Conservation (phyloP, 2,113 vertebrate species). For the Monopterus albus region DNA sequence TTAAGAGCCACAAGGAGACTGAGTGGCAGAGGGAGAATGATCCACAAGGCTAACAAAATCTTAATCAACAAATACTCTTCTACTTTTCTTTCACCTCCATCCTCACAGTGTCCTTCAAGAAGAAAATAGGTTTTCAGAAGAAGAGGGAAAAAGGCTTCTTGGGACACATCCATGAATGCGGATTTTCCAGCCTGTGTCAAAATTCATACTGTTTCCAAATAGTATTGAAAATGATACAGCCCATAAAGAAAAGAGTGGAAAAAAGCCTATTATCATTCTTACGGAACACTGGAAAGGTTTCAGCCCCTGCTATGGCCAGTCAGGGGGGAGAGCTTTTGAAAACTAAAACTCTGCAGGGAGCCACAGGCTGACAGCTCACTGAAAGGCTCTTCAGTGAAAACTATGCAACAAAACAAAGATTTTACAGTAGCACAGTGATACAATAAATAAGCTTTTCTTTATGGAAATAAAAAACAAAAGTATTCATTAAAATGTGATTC, state of each 20-base stretch:
- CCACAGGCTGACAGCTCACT: neutral
- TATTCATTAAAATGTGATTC: conserved; percentile 21
- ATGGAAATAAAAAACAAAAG: conserved; percentile 3
- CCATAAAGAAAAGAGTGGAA: conserved; percentile 36
- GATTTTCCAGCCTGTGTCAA: conserved; percentile 40
- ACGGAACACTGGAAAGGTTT: conserved; percentile 32
- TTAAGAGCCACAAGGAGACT: neutral
- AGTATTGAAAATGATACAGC: conserved; percentile 31
- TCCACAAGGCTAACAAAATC: neutral
- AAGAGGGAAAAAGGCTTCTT: conserved; percentile 5
- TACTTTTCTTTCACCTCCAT: conserved; percentile 9
- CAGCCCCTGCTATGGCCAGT: conserved; percentile 41
- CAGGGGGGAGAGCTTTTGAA: conserved; percentile 19
- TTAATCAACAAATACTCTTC: neutral
- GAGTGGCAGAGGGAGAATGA: neutral
- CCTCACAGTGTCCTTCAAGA: conserved; percentile 6
- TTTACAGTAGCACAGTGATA: conserved; percentile 30
- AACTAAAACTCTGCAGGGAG: conserved; percentile 42
- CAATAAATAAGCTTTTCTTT: conserved; percentile 1
- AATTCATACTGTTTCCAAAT: conserved; percentile 35
- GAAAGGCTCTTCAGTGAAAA: conserved; percentile 31
- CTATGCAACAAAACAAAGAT: conserved; percentile 20
- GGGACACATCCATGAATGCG: conserved; percentile 35
- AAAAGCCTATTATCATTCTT: conserved; percentile 57
- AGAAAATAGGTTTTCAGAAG: conserved; percentile 16